Conservation (phyloP, 2,888 invertebrate species). For the Tipula helvola region DNA sequence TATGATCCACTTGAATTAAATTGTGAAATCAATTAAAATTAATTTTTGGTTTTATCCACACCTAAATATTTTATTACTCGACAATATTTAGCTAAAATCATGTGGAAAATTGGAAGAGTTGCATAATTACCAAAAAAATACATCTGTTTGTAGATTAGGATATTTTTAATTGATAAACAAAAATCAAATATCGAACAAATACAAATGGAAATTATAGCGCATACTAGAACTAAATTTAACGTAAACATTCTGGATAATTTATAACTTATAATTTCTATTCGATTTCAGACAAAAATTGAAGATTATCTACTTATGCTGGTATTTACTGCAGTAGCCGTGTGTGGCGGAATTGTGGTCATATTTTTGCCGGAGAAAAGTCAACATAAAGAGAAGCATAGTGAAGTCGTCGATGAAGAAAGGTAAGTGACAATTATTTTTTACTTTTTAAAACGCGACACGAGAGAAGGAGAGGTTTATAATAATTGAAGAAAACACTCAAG, state of each 20-base stretch:
- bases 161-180: background rate
- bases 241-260: no score
- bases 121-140: background rate
- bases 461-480: background rate
- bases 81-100: background rate
- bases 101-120: background rate
- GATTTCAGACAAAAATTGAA: conserved; percentile 47
- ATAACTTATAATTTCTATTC: no score
- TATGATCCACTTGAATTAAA: background rate
- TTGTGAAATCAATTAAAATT: background rate
- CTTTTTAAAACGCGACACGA: background rate
- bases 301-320: conserved; percentile 57
- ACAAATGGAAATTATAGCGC: background rate
- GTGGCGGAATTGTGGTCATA: conserved; percentile 59
- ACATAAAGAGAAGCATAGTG: conserved; percentile 15
- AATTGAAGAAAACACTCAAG: background rate
- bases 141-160: background rate
- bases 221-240: background rate
- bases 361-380: conserved; percentile 62
- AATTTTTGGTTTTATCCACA: background rate
- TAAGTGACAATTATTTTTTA: conserved; percentile 12
- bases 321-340: conserved; percentile 52
- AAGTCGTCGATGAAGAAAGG: conserved; percentile 16
- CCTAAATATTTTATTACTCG: background rate
- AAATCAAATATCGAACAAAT: background rate